phyloP scores from a whole-genome alignment of 2,113 vertebrate genomes.

The Oxyura jamaicensis region DNA sequence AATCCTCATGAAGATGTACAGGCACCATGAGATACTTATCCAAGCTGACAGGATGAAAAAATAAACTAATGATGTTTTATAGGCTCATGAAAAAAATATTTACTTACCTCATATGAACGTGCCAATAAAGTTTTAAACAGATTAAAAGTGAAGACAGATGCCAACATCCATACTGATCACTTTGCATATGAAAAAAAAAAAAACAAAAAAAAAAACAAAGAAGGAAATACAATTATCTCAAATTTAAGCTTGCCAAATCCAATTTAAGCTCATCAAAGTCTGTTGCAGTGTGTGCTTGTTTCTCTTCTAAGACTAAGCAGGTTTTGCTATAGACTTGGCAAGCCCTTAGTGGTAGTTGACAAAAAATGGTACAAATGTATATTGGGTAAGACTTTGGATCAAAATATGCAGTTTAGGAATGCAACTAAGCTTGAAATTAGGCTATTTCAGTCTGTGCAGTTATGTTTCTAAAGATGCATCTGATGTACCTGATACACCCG shows the following conservation, averaged over 20 bases:
- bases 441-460: background rate
- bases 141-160: slow-evolving; percentile 15
- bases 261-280: background rate
- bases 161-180: background rate
- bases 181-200: background rate
- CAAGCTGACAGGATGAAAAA: slow-evolving; percentile 48
- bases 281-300: background rate
- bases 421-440: background rate
- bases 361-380: background rate
- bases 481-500: background rate
- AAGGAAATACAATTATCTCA: background rate
- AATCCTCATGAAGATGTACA: slow-evolving; percentile 66
- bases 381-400: background rate
- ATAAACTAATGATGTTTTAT: slow-evolving; percentile 66
- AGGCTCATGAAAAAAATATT: slow-evolving; percentile 59
- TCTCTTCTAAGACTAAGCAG: background rate
- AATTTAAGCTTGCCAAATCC: background rate
- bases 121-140: slow-evolving; percentile 44
- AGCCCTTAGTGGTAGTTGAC: background rate
- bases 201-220: background rate
- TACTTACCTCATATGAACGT: slow-evolving; percentile 30
- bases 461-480: background rate
- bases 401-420: background rate
- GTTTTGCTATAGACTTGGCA: background rate
- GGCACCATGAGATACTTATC: slow-evolving; percentile 35